Conservation (phyloP, 2,888 invertebrate species). For the Rhagophthalmus giganteus region DNA sequence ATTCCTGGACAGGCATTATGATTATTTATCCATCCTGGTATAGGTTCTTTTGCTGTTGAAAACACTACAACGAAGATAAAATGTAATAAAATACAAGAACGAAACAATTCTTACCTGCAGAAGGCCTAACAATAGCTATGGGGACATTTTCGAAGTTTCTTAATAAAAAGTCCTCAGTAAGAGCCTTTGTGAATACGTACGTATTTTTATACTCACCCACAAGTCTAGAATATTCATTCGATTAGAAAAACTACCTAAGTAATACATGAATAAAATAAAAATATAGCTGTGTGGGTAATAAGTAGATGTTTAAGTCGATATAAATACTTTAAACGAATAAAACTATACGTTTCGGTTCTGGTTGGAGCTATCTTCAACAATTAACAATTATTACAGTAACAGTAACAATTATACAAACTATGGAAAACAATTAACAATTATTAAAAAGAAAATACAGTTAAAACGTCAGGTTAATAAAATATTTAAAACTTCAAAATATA, state of each 20-base stretch:
- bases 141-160: conserved; percentile 62
- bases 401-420: not conserved
- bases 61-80: conserved; percentile 38
- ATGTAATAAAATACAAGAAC: not conserved
- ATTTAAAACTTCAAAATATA: no score
- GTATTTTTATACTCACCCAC: conserved; percentile 79
- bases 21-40: conserved; percentile 68
- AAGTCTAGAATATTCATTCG: no score
- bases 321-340: no score
- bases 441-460: no score
- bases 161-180: conserved; percentile 67
- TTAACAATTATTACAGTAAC: not conserved
- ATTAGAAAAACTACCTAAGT: no score
- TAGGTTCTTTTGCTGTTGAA: conserved; percentile 50
- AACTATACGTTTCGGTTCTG: no score
- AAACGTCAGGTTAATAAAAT: no score
- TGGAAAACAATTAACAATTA: no score
- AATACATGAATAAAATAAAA: no score
- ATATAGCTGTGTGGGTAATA: no score
- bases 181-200: conserved; percentile 72
- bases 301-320: no score
- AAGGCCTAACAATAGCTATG: conserved; percentile 69
- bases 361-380: conserved; percentile 53
- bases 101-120: conserved; percentile 56
- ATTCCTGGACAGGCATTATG: conserved; percentile 67